Conservation (phyloP, 2,797 vertebrate genomes). For the Lacerta agilis region DNA sequence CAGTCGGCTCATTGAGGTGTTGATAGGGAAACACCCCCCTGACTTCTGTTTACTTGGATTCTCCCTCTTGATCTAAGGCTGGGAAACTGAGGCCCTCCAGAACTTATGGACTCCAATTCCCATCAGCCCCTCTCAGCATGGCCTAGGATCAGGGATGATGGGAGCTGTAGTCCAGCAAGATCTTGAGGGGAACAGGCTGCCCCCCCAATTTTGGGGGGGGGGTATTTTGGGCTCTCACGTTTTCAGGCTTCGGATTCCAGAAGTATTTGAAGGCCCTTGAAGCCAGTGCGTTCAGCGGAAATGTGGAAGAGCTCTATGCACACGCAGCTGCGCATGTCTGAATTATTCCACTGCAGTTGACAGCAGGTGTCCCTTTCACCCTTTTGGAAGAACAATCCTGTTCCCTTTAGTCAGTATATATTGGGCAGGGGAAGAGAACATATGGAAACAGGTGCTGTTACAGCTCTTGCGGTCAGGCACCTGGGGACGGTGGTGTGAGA, state of each 20-base stretch:
- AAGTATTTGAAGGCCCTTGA: background rate
- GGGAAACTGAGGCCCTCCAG: too few species aligned
- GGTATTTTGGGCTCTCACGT: background rate
- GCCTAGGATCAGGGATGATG: too few species aligned
- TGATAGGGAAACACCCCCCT: background rate
- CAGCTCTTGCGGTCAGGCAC: background rate
- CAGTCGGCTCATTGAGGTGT: background rate
- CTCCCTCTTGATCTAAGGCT: background rate
- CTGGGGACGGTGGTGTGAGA: background rate
- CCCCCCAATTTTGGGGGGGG: too few species aligned
- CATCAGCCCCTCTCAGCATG: too few species aligned
- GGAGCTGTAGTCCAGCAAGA: too few species aligned
- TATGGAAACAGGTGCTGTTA: background rate
- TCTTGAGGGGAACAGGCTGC: too few species aligned
- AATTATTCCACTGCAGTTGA: background rate
- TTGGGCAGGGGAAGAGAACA: too few species aligned
- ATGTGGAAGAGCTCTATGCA: background rate
- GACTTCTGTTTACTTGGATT: background rate
- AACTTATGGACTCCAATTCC: too few species aligned
- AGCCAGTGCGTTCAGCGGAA: background rate
- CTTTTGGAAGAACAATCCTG: background rate
- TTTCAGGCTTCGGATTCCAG: background rate
- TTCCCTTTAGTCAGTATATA: background rate
- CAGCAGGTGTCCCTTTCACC: background rate
- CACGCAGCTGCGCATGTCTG: background rate